Conservation (phyloP, 2,797 vertebrate species). For the Takifugu rubripes region DNA sequence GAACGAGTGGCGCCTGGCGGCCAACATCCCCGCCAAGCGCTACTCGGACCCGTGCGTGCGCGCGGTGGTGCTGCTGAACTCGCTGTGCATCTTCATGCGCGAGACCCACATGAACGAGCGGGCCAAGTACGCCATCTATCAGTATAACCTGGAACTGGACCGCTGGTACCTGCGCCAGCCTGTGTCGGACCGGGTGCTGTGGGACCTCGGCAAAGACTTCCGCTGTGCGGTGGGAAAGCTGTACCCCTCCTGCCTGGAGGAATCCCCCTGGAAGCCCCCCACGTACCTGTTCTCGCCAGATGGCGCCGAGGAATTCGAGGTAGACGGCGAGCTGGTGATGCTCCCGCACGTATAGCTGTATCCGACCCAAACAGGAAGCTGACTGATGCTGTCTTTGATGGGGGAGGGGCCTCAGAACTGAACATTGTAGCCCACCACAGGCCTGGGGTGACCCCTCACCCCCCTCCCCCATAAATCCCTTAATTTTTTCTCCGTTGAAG, state of each 20-base stretch:
- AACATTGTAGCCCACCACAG: conserved; percentile 27
- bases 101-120: conserved; percentile 96
- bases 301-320: conserved; percentile 89
- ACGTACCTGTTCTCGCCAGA: conserved; percentile 93
- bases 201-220: conserved; percentile 95
- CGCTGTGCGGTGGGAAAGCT: conserved; percentile 95
- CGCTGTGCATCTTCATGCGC: conserved; percentile 91
- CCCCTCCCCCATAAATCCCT: conserved; percentile 34
- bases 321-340: conserved; percentile 92
- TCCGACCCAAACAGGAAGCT: conserved; percentile 12
- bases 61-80: conserved; percentile 89
- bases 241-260: conserved; percentile 96
- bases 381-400: neutral
- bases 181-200: conserved; percentile 93
- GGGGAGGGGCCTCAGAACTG: neutral
- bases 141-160: conserved; percentile 89
- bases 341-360: conserved; percentile 86
- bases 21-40: conserved; percentile 93
- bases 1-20: conserved; percentile 92
- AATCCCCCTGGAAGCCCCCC: conserved; percentile 96
- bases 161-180: conserved; percentile 92
- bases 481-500: conserved; percentile 18
- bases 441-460: conserved; percentile 10
- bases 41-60: conserved; percentile 93
- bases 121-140: conserved; percentile 93